Evolutionary conservation across 2,888 invertebrate genomes (phyloP).

Genomic region (Ochropleura plecta): DNA sequence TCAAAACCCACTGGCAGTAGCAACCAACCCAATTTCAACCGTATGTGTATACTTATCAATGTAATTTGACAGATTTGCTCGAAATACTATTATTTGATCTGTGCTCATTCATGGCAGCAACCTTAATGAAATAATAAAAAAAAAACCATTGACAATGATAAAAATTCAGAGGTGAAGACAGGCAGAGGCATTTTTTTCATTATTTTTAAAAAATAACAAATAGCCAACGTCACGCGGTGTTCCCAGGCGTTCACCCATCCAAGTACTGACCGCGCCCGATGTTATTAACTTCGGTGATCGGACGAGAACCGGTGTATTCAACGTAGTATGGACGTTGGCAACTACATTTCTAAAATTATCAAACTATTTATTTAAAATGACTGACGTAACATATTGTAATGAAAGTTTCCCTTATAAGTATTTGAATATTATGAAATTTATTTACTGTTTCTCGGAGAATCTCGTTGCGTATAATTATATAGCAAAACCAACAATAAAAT

Average conservation of each 20-base stretch:
- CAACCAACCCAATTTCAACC: too few species aligned
- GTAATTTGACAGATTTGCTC: neutral
- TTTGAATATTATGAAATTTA: too few species aligned
- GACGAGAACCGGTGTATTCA: slow-evolving; percentile 88
- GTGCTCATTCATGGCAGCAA: neutral
- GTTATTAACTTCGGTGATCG: slow-evolving; percentile 89
- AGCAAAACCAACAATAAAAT: neutral
- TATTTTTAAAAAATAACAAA: slow-evolving; percentile 58
- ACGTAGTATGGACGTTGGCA: slow-evolving; percentile 82
- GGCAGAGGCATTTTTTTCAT: too few species aligned
- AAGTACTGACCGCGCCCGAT: slow-evolving; percentile 88
- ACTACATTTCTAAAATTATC: too few species aligned
- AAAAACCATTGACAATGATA: neutral
- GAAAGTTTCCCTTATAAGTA: too few species aligned
- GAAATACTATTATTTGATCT: too few species aligned
- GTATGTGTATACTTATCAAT: neutral
- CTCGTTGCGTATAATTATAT: too few species aligned
- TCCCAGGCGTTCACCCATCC: slow-evolving; percentile 88
- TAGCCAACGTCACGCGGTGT: slow-evolving; percentile 84
- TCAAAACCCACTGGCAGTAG: neutral
- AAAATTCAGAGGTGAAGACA: neutral
- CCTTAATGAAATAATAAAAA: neutral
- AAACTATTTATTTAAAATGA: neutral
- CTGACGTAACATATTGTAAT: too few species aligned
- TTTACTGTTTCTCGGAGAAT: too few species aligned